Evolutionary conservation across 2,888 invertebrate genomes (phyloP).

Genomic region (Coelinius sp.): DNA sequence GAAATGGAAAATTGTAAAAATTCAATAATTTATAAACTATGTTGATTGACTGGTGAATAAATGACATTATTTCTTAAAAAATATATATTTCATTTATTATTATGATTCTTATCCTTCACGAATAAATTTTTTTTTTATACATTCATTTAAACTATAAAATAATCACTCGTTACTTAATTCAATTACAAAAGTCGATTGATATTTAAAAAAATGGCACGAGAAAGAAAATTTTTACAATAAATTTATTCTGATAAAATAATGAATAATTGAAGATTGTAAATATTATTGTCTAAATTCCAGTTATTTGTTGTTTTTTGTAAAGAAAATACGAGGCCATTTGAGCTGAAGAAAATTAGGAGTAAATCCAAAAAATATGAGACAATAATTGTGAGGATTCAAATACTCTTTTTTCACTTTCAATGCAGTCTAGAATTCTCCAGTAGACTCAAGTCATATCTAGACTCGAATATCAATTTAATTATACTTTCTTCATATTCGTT

Average conservation of each 20-base stretch:
- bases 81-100: constrained; percentile 11
- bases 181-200: neutral
- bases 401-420: neutral
- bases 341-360: neutral
- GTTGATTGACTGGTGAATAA: constrained; percentile 12
- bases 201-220: neutral
- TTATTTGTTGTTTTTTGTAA: constrained; percentile 43
- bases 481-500: neutral
- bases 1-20: constrained; percentile 27
- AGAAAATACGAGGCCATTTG: constrained; percentile 7
- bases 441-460: neutral
- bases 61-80: neutral
- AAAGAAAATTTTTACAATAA: neutral
- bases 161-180: neutral
- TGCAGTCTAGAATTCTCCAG: neutral
- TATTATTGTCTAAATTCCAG: constrained; percentile 18
- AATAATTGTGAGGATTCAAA: neutral
- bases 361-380: no score
- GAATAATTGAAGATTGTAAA: constrained; percentile 9
- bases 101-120: neutral
- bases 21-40: constrained; percentile 27
- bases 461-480: constrained; percentile 17
- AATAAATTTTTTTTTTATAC: neutral
- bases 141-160: neutral
- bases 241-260: neutral